Evolutionary conservation across 2,888 invertebrate genomes (phyloP).

Genomic region (Acleris holmiana): DNA sequence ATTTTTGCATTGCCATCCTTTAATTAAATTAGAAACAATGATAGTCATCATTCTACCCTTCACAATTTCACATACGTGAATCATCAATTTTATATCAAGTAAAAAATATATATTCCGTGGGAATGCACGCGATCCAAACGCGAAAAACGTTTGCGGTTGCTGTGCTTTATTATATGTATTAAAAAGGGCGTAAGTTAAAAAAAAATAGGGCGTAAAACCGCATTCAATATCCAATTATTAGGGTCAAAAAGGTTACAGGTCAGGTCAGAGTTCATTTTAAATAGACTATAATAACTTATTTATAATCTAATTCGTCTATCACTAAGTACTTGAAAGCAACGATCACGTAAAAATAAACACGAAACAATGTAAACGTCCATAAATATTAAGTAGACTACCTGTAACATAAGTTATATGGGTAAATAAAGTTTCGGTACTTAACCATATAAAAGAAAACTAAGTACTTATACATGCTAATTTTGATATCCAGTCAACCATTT

Average conservation of each 20-base stretch:
- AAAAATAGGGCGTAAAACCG: background rate
- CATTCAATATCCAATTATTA: constrained; percentile 6
- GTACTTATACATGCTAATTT: too few relatives aligned
- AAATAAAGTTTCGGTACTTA: too few relatives aligned
- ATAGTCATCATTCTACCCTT: constrained; percentile 37
- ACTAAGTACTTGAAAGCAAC: background rate
- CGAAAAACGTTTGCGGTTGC: constrained; percentile 55
- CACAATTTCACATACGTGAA: constrained; percentile 47
- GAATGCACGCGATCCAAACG: constrained; percentile 53
- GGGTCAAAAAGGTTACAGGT: constrained; percentile 14
- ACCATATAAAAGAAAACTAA: too few relatives aligned
- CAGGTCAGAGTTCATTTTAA: background rate
- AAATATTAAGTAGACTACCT: too few relatives aligned
- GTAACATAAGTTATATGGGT: too few relatives aligned
- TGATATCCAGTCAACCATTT: too few relatives aligned
- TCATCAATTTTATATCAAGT: constrained; percentile 51
- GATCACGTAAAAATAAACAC: too few relatives aligned
- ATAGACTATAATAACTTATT: constrained; percentile 12
- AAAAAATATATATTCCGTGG: constrained; percentile 47
- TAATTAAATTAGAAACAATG: constrained; percentile 30
- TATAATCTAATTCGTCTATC: background rate
- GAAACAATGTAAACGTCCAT: too few relatives aligned
- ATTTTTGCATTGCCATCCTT: background rate
- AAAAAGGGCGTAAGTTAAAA: background rate
- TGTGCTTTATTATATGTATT: constrained; percentile 32